Conservation (phyloP, 2,113 vertebrate species). For the Seriola aureovittata region DNA sequence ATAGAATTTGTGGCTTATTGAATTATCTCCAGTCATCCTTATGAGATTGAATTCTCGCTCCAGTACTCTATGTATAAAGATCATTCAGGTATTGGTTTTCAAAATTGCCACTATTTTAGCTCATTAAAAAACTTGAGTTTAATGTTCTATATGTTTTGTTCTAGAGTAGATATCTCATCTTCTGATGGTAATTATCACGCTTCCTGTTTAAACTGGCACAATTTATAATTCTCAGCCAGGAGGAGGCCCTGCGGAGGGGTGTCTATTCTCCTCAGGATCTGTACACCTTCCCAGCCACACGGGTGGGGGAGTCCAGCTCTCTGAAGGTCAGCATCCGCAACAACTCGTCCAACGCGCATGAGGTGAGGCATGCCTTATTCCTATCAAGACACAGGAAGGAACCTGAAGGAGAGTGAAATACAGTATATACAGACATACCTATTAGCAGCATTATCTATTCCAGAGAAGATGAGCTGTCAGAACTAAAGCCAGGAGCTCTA, state of each 20-base stretch:
- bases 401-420: constrained; percentile 28
- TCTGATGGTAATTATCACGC: background rate
- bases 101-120: background rate
- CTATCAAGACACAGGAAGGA: constrained; percentile 1
- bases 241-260: constrained; percentile 77
- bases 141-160: background rate
- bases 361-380: constrained; percentile 80
- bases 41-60: background rate
- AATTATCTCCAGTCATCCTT: background rate
- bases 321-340: constrained; percentile 94
- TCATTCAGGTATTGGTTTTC: background rate
- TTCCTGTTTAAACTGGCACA: background rate
- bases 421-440: background rate
- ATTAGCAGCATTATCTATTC: background rate
- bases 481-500: background rate
- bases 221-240: constrained; percentile 75
- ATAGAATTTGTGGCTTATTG: background rate
- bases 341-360: constrained; percentile 86
- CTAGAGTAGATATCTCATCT: background rate
- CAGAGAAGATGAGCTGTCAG: background rate
- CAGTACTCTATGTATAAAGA: background rate
- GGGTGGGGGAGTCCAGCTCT: constrained; percentile 85
- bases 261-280: constrained; percentile 90
- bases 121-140: background rate
- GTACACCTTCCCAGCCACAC: constrained; percentile 89